Percentiles rank a stretch among this genome's conserved stretches.
Evolutionary conservation across 2,113 vertebrate genomes (phyloP).

Genomic region (Entomyzon cyanotis): DNA sequence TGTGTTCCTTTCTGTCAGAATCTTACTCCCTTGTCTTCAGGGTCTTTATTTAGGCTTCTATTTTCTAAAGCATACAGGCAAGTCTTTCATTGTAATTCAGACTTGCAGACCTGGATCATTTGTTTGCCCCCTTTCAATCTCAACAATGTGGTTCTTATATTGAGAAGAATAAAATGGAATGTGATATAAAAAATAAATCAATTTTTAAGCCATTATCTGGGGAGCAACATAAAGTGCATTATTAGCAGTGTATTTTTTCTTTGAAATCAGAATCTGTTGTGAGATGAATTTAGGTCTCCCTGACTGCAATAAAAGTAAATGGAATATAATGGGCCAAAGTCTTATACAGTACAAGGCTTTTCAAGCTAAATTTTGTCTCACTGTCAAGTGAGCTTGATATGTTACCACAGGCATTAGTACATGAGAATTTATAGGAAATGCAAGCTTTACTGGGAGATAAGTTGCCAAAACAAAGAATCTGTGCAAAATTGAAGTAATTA

Average conservation of each 20-base stretch:
- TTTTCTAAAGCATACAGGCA: neutral
- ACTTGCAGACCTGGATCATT: neutral
- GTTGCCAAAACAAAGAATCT: neutral
- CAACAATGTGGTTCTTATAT: neutral
- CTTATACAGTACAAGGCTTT: neutral
- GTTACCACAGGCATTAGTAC: neutral
- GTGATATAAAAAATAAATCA: neutral
- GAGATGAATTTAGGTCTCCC: neutral
- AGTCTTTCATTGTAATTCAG: neutral
- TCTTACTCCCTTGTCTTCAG: neutral
- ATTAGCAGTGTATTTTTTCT: neutral
- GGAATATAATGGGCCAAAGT: neutral
- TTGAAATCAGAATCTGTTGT: neutral
- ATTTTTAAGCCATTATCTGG: constrained; percentile 17
- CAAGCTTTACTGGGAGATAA: neutral
- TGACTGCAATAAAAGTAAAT: constrained; percentile 11
- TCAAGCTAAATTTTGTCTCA: neutral
- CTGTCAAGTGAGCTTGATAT: neutral
- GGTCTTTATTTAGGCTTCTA: neutral
- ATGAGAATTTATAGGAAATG: neutral
- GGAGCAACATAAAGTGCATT: neutral
- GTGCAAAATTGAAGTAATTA: neutral
- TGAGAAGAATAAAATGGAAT: constrained; percentile 1
- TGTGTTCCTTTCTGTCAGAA: neutral
- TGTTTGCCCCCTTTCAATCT: constrained; percentile 17